Conservation (phyloP, 2,113 vertebrate species). For the Narcine bancroftii region DNA sequence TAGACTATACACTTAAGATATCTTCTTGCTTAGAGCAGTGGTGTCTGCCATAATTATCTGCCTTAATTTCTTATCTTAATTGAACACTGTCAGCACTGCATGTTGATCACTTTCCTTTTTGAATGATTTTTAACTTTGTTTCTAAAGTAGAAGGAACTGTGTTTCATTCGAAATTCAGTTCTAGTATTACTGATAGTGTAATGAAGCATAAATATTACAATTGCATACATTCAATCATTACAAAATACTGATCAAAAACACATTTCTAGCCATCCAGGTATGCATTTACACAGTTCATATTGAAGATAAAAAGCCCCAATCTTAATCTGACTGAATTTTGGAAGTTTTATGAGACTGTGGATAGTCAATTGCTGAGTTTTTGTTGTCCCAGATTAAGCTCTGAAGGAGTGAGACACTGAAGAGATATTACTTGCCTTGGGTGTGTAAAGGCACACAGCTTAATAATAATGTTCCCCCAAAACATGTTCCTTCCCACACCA, state of each 20-base stretch:
- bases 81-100: slow-evolving; percentile 3
- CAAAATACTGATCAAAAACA: not conserved
- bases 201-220: not conserved
- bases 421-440: slow-evolving; percentile 17
- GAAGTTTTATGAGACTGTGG: not conserved
- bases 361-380: not conserved
- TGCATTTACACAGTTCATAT: not conserved
- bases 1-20: slow-evolving; percentile 1
- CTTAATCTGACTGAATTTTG: not conserved
- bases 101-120: slow-evolving; percentile 19
- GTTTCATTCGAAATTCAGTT: not conserved
- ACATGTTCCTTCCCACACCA: not conserved
- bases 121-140: not conserved
- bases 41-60: not conserved
- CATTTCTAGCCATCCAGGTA: not conserved
- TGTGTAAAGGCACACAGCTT: not conserved
- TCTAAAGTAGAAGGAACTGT: not conserved
- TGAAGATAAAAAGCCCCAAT: not conserved
- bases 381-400: not conserved
- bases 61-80: not conserved
- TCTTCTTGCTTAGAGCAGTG: not conserved
- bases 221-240: not conserved
- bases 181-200: not conserved
- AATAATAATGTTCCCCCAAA: slow-evolving; percentile 11
- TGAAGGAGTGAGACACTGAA: not conserved